Base-by-base conservation (phyloP, 2,888 invertebrate species). In the Aquatica leii region DNA sequence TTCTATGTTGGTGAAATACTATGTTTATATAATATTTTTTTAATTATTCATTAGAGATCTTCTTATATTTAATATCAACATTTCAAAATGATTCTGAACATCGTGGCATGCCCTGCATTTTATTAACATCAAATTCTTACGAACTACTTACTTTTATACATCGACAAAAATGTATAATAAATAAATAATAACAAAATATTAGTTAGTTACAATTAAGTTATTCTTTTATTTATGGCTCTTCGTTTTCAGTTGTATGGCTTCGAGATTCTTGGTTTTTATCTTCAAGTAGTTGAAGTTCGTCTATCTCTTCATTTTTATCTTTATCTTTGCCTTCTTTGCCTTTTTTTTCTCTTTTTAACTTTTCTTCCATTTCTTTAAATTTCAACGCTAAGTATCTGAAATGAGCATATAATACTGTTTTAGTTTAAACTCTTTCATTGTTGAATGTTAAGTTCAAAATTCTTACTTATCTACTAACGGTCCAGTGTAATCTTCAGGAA, bases 401-500 rank as follows among this genome's bases (percentile, higher is more conserved):
- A 60, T 65, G 24, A 53, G 24, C 21, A 20, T 31, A 9, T 31
- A 31, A 31, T 9, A 31, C 9, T 31, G 4, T 11, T n/a, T 9
- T 31, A 31, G 4, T 31, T 9, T 9, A 31, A 31, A 31, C 31
- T 9, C 31, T 6, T 31, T 6, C 9, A 9, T 31, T 31, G 4
- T 31, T 6, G 31, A 31, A 31, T 6, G 31, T 31, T 31, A 9
- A 9, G 9, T 48, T 20, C 5, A 18, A 21, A 18, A 41, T 48
- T 34, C 17, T 83, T 83, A 90, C 90, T 89, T 91, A 77, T 95
- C 94, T 6, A 94, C 94, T 73, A 94, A 84, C 5, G 94, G 94
- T 6, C 95, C 95, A 70, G 91, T 91, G 76, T 92, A 95, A 77
- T 95, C 95, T 80, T 95, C 94, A 0, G 95, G 95, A 76, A 95